Evolutionary conservation across 2,113 vertebrate genomes (phyloP), one percentile per base, ranked within the genome.

Genomic region (Indicator maculatus): DNA sequence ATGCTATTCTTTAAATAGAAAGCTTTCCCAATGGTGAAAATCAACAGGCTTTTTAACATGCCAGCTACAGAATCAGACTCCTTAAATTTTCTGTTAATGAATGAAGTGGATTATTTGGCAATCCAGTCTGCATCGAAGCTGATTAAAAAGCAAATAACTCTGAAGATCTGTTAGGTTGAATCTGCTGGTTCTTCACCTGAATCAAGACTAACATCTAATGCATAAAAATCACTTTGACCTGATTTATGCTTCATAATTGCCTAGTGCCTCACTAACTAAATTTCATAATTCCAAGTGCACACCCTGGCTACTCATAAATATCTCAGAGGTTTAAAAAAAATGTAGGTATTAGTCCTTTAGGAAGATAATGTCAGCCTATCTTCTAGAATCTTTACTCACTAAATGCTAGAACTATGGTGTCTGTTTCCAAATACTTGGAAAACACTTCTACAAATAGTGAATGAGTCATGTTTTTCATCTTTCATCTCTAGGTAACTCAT

Each of bases 231-330:
- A 82, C 70, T 88, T 79, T 93, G 89, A 95, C 89, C 89, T 94
- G 70, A 96, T 96, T 94, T 92, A 86, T 0, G 5, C 81, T 86
- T 93, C 83, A 76, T 92, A 90, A 93, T 94, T 94, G 70, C 84
- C 45, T 89, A 92, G 71, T 90, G 96, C 95, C 83, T 96, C 94
- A 87, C 94, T 94, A 94, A 93, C 95, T 95, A 96, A 93, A 96
- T 95, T 96, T 94, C 92, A 87, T 73, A 94, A 92, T 96, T 95
- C 89, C 94, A 70, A 93, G 66, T 93, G 89, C 55, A 94, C 88
- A 89, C 83, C 74, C 80, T 82, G 95, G 96, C 93, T 95, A 93
- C 66, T 96, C 83, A 92, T 93, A 96, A 90, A 90, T 94, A 95
- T 95, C 89, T 96, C 89, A 90, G 75, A 93, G 86, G 59, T 55